Evolutionary conservation across 1,140 invertebrate genomes (phyloP), one percentile per base, ranked within the genome.

Genomic region (Cheumatopsyche charites): DNA sequence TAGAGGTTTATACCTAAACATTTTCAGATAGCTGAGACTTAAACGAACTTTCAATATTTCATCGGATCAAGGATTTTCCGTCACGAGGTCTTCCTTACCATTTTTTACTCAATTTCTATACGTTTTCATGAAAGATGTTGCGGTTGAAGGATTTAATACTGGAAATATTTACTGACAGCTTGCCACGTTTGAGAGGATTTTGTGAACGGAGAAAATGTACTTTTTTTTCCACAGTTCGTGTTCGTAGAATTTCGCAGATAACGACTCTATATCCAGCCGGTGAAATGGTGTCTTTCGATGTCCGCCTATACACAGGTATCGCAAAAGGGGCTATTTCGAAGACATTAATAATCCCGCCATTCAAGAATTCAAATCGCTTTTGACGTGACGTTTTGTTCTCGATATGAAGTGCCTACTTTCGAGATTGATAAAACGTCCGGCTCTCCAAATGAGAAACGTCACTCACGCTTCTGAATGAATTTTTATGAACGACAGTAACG

Each of bases 161-260:
- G 12, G 11, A 55, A 61, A 72, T 72, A 41, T 75, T 75, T 72
- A 72, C 67, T 75, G 74, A 73, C 71, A 75, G 47, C 52, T 70
- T 26, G 71, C 73, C 47, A 72, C 72, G 65, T 75, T 75, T 75
- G 65, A 73, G 62, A 45, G 62, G 36, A 70, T 70, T 67, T 58
- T 62, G 65, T 68, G 66, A 42, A 72, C 36, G 15, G 19, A 25
- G 21, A 55, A 66, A 66, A 66, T 66, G 63, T 66, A 47, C 66
- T 49, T 75, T 72, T 69, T 61, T 52, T 69, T 4, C 29, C 29
- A 4, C 29, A n/a, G n/a, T n/a, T n/a, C n/a, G n/a, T n/a, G n/a
- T n/a, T n/a, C 9, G 29, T 9, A 43, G 62, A 17, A 72, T 71
- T 71, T 71, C 2, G 25, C n/a, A 75, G 71, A 74, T 63, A 21